Base-by-base conservation (phyloP, 2,888 invertebrate species). In the Diplazon laetatorius region DNA sequence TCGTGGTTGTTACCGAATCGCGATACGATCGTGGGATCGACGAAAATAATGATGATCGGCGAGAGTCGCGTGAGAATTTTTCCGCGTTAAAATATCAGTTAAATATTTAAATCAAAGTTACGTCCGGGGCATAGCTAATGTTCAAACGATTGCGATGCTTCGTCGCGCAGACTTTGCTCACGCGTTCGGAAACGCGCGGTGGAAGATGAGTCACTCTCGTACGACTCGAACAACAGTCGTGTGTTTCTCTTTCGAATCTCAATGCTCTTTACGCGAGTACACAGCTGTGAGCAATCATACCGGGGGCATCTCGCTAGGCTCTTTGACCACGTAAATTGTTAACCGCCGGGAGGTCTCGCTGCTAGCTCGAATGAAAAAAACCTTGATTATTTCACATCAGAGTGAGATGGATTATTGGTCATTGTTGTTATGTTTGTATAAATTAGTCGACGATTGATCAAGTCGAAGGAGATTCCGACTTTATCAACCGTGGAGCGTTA, bases 21-120 rank as follows among this genome's bases (percentile, higher is more conserved):
- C n/a, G n/a, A n/a, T n/a, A n/a, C 55, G 46, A 78, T 78, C 70
- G 78, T 78, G 78, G 70, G 78, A 78, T 74, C 78, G 70, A 74
- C 65, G 69, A 78, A 74, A 74, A 78, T 74, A n/a, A n/a, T 70
- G 59, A 44, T 25, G 57, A 48, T 30, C 46, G 72, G 72, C n/a
- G 30, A 48, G 65, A 20, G 46, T 42, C 78, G 65, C 74, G 74
- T 65, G 77, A 69, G 78, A 78, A 78, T 74, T n/a, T n/a, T n/a
- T n/a, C n/a, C n/a, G n/a, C n/a, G n/a, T n/a, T n/a, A n/a, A n/a
- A n/a, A n/a, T n/a, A n/a, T n/a, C n/a, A n/a, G n/a, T n/a, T n/a
- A n/a, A n/a, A n/a, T n/a, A n/a, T n/a, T n/a, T n/a, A n/a, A n/a
- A n/a, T n/a, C n/a, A n/a, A n/a, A n/a, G n/a, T n/a, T n/a, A n/a